phyloP scores from a whole-genome alignment of 1,140 invertebrate genomes.

The Leptopilina boulardi region DNA sequence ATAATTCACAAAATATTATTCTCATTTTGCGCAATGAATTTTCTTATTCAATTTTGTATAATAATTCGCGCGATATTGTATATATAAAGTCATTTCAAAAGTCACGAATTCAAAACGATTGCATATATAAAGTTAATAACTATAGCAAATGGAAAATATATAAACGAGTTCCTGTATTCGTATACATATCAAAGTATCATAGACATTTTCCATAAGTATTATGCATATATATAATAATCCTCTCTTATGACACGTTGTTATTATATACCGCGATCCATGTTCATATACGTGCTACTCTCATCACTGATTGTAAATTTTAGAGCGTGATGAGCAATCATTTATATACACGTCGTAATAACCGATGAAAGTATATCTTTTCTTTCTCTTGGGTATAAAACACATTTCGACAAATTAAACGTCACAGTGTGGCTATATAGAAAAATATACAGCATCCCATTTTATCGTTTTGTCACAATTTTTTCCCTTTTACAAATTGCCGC shows the following conservation, averaged over 20 bases:
- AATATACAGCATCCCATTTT: too few relatives aligned
- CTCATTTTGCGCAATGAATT: constrained; percentile 39
- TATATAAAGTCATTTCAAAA: constrained; percentile 41
- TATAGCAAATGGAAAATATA: constrained; percentile 45
- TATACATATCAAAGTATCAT: neutral
- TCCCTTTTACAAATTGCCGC: too few relatives aligned
- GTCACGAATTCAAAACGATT: constrained; percentile 54
- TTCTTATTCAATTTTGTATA: constrained; percentile 34
- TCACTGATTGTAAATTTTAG: constrained; percentile 20
- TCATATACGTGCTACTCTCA: neutral
- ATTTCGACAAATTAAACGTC: neutral
- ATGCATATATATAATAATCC: neutral
- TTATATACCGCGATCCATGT: neutral
- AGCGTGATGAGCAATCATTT: neutral
- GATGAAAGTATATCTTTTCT: neutral
- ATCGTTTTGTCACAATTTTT: too few relatives aligned
- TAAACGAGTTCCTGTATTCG: neutral
- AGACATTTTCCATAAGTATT: neutral
- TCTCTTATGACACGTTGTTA: constrained; percentile 11
- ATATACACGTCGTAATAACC: neutral
- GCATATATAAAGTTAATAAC: constrained; percentile 49
- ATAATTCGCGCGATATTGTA: constrained; percentile 39
- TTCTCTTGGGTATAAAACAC: neutral
- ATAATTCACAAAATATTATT: constrained; percentile 6
- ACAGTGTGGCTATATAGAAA: too few relatives aligned